phyloP scores from a whole-genome alignment of 2,888 invertebrate genomes.

The Ceratothoa steindachneri region DNA sequence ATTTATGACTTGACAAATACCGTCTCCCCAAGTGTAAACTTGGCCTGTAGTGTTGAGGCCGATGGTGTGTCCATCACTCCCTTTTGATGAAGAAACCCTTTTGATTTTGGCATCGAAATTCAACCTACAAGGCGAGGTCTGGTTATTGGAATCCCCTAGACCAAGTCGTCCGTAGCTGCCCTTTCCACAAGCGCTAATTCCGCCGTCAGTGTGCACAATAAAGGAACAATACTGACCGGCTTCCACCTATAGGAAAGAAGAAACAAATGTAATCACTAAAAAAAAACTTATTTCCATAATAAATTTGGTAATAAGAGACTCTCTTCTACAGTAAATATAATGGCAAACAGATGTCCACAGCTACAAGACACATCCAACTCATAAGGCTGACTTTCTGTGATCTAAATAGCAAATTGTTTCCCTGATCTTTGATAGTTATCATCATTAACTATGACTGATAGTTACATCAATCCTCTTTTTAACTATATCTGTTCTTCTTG shows the following conservation, averaged over 20 bases:
- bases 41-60: conserved; percentile 58
- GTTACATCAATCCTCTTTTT: too few relatives aligned
- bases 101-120: conserved; percentile 58
- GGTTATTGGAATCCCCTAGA: conserved; percentile 62
- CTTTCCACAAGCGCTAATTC: conserved; percentile 62
- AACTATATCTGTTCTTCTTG: too few relatives aligned
- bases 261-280: conserved; percentile 15
- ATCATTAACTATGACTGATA: too few relatives aligned
- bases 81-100: conserved; percentile 59
- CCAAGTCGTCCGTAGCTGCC: conserved; percentile 64
- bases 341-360: too few relatives aligned
- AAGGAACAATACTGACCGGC: conserved; percentile 66
- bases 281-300: too few relatives aligned
- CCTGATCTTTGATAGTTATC: too few relatives aligned
- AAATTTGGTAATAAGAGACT: too few relatives aligned
- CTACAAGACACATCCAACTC: too few relatives aligned
- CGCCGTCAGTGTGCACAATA: conserved; percentile 60
- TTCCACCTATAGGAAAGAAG: conserved; percentile 56
- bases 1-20: too few relatives aligned
- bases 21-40: conserved; percentile 61
- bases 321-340: too few relatives aligned
- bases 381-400: too few relatives aligned
- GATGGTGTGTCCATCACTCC: conserved; percentile 61
- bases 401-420: too few relatives aligned
- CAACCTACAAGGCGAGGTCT: conserved; percentile 57